Evolutionary conservation across 2,113 vertebrate species (phyloP).

Genomic region (Paramormyrops kingsleyae): DNA sequence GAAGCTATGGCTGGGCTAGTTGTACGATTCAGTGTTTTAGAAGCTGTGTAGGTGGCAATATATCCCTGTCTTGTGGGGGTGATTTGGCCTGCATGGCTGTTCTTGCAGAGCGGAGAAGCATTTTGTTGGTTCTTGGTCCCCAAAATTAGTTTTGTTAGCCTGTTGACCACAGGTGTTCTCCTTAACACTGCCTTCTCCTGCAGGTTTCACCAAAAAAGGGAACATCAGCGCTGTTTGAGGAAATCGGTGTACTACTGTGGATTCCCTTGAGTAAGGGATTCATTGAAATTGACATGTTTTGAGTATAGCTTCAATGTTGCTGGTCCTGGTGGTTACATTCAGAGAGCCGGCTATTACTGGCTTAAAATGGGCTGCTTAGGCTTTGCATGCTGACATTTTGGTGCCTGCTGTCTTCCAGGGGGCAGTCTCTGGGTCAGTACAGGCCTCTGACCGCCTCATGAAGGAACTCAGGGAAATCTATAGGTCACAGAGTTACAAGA

Average conservation of each 20-base stretch:
- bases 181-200: conserved; percentile 5
- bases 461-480: conserved; percentile 99
- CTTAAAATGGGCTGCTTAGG: background rate
- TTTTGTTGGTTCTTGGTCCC: background rate
- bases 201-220: conserved; percentile 2
- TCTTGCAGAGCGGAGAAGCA: background rate
- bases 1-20: background rate
- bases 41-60: background rate
- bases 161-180: background rate
- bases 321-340: background rate
- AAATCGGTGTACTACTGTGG: conserved; percentile 1
- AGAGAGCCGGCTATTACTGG: background rate
- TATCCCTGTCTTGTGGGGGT: background rate
- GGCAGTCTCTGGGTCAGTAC: conserved; percentile 93
- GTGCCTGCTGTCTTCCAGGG: conserved; percentile 58
- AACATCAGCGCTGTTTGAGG: conserved; percentile 1
- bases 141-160: background rate
- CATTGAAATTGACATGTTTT: conserved; percentile 1
- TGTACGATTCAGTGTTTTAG: background rate
- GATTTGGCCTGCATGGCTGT: background rate
- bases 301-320: background rate
- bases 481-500: conserved; percentile 96
- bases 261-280: conserved; percentile 7
- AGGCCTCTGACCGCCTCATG: conserved; percentile 97
- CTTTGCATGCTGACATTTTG: background rate